phyloP scores from a whole-genome alignment of 2,797 vertebrate species.

The Tragelaphus eurycerus region DNA sequence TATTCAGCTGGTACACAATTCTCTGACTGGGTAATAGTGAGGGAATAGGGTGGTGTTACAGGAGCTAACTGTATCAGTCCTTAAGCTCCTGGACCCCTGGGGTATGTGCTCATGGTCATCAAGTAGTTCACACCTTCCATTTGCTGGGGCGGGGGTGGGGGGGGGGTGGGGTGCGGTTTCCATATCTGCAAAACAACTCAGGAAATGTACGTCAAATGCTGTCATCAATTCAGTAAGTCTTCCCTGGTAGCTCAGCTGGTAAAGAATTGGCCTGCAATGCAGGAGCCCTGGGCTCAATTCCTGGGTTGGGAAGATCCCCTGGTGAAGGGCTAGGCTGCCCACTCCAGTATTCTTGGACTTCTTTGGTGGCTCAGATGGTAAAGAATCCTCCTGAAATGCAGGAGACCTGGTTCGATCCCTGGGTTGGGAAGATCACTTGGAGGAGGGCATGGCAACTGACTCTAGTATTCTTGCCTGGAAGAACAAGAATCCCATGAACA shows the following conservation, averaged over 20 bases:
- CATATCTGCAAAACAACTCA: neutral
- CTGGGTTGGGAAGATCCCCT: neutral
- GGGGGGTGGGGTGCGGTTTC: neutral
- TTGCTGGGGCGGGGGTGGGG: neutral
- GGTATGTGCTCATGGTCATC: neutral
- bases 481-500: neutral
- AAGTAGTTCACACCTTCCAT: neutral
- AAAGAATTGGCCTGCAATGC: neutral
- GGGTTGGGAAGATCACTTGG: neutral
- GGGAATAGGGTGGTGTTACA: neutral
- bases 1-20: neutral
- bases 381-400: neutral
- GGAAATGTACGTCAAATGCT: neutral
- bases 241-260: neutral
- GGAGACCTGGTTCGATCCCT: neutral
- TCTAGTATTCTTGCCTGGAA: neutral
- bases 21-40: neutral
- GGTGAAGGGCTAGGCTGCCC: neutral
- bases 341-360: neutral
- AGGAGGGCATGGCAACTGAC: neutral
- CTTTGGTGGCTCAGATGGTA: neutral
- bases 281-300: neutral
- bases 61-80: neutral
- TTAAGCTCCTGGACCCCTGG: neutral
- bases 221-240: neutral